A percentile compares a stretch with the other conserved stretches of the same genome.
phyloP scores from a whole-genome alignment of 2,888 invertebrate species.

The Torymus texanus region DNA sequence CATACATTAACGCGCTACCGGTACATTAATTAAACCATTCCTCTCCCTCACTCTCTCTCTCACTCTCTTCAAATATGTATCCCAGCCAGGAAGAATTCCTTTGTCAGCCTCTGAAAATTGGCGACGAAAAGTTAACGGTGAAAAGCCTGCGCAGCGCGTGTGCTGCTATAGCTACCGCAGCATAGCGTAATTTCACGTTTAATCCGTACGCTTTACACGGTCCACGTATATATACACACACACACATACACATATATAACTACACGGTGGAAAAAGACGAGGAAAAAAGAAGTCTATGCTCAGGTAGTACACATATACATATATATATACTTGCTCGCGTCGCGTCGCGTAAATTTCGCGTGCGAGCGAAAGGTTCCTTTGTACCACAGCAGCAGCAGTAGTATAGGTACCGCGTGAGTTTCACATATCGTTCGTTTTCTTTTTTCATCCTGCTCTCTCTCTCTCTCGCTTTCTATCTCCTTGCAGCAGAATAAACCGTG shows the following conservation, averaged over 20 bases:
- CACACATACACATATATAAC: not conserved
- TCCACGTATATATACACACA: not conserved
- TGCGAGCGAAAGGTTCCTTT: slow-evolving; percentile 37
- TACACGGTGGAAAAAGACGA: not conserved
- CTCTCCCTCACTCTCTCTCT: no score
- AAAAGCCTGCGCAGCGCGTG: no score
- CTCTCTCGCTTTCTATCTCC: not conserved
- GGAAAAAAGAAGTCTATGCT: not conserved
- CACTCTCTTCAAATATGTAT: no score
- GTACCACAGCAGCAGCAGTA: not conserved
- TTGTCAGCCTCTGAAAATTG: no score
- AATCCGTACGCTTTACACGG: slow-evolving; percentile 28
- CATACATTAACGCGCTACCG: no score
- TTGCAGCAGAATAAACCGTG: slow-evolving; percentile 28
- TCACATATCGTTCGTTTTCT: slow-evolving; percentile 20
- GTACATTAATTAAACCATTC: no score
- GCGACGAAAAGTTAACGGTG: not conserved
- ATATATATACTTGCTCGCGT: no score
- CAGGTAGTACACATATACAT: no score
- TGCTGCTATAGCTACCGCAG: no score
- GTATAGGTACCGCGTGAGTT: no score
- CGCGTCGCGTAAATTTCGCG: slow-evolving; percentile 37
- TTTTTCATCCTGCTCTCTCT: not conserved
- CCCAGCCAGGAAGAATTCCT: no score
- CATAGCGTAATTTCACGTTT: slow-evolving; percentile 38